Conservation (phyloP, 2,888 invertebrate genomes). For the Amaurobius ferox region DNA sequence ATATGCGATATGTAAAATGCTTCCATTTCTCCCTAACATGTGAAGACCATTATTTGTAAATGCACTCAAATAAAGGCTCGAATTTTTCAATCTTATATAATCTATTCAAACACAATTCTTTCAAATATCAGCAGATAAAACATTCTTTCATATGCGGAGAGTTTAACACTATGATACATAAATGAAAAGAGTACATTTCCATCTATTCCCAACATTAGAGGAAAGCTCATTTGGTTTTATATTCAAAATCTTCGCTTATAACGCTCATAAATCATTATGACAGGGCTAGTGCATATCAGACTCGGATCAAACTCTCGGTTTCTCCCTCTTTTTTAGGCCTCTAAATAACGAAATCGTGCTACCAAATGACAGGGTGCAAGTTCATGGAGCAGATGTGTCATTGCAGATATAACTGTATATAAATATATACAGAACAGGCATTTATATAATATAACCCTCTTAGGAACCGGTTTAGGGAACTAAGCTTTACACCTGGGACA, state of each 20-base stretch:
- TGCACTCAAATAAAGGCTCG: too few relatives aligned
- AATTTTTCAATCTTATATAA: too few relatives aligned
- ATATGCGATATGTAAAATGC: too few relatives aligned
- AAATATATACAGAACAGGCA: constrained; percentile 58
- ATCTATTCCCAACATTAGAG: too few relatives aligned
- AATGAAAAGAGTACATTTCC: too few relatives aligned
- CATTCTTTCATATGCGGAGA: too few relatives aligned
- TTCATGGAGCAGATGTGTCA: constrained; percentile 65
- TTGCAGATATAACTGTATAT: constrained; percentile 62
- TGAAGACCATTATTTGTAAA: too few relatives aligned
- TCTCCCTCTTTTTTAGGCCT: constrained; percentile 13
- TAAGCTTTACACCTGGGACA: constrained; percentile 66
- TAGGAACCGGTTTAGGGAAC: constrained; percentile 54
- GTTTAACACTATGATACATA: too few relatives aligned
- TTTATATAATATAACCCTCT: constrained; percentile 45
- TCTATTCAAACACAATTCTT: too few relatives aligned
- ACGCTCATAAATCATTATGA: constrained; percentile 49
- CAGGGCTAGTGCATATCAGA: constrained; percentile 18
- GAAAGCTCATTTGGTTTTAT: background rate
- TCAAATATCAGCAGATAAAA: too few relatives aligned
- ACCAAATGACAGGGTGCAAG: constrained; percentile 60
- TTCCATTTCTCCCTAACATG: too few relatives aligned
- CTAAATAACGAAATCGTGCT: constrained; percentile 63
- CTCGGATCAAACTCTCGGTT: constrained; percentile 26
- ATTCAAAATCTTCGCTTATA: constrained; percentile 18